Base-by-base conservation (phyloP, 2,113 vertebrate species). In the Phaethornis superciliosus region DNA sequence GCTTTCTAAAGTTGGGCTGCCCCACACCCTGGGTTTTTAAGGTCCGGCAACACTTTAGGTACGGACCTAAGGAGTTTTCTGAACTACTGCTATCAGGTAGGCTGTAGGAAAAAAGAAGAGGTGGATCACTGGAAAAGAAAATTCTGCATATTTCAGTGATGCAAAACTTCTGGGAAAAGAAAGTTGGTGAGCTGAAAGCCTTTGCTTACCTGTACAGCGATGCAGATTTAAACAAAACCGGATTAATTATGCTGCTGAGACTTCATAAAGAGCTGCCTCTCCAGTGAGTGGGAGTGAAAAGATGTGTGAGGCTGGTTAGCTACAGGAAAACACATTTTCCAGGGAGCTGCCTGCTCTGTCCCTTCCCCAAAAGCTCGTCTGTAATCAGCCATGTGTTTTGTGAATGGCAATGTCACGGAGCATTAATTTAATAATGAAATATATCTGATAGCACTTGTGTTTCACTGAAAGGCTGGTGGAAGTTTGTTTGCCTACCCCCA, bases 151-250 rank as follows among this genome's bases (percentile, higher is more conserved):
- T 91, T 56, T 85, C 52, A 49, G 19, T 7, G 81, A 78, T 93
- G 91, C 85, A 89, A 82, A 96, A 88, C 81, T 85, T 60, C 63
- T 51, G 81, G 94, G 87, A 62, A 81, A 68, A 91, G 84, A 81
- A 68, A 91, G 84, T 63, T 65, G 44, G 63, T 0, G 37, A 86
- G 81, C 84, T 81, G 85, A 33, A 37, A 54, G 69, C 5, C 60
- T 90, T 49, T 56, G 30, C 69, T 71, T 87, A 87, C 95, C 72
- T 81, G 58, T 19, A 10, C 24, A 7, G 33, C 20, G 85, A 94
- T 94, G 95, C 88, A 90, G 90, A 89, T 90, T 91, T 93, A 89
- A 93, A 81, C 94, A 88, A 89, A 95, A 75, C 91, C 71, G 9
- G 60, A 14, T n/a, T 90, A 37, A 77, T 94, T 88, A 90, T 23